These are phyloP conservation scores for Misgurnus anguillicaudatus DNA, from an alignment of 2,113 vertebrate species.

Conservation along the genomic window DNA sequence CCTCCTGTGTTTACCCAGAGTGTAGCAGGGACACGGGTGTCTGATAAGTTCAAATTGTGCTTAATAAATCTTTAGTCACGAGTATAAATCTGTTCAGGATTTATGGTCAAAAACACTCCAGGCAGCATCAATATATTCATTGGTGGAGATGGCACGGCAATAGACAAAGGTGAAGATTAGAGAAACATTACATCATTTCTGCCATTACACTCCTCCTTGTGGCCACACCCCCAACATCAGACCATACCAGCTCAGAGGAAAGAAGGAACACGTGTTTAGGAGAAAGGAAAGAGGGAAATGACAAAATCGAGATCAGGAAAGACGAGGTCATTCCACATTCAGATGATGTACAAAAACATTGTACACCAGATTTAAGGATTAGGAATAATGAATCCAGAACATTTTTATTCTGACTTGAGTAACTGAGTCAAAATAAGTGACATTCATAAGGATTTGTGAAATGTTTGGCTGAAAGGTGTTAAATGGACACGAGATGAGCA, in stretches of 20 bases:
- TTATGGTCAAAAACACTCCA: slow-evolving; percentile 9
- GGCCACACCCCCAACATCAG: slow-evolving; percentile 68
- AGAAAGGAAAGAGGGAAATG: slow-evolving; percentile 6
- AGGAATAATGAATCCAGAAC: no score
- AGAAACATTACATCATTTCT: slow-evolving; percentile 16
- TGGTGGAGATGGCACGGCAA: not conserved
- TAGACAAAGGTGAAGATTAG: slow-evolving; percentile 1
- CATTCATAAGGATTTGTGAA: not conserved
- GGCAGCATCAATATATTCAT: not conserved
- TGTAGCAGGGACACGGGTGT: slow-evolving; percentile 36
- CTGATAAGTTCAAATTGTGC: slow-evolving; percentile 34
- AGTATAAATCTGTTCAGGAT: not conserved
- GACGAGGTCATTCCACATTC: no score
- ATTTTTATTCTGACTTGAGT: no score
- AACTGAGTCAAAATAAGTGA: not conserved
- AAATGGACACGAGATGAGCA: not conserved
- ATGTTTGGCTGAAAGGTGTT: not conserved
- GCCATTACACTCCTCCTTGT: slow-evolving; percentile 48
- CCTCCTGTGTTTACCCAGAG: slow-evolving; percentile 42
- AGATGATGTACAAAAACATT: not conserved
- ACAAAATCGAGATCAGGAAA: not conserved
- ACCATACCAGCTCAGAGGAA: slow-evolving; percentile 65
- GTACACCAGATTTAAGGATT: no score
- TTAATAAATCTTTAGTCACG: not conserved
- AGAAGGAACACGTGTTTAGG: slow-evolving; percentile 28